phyloP scores from a whole-genome alignment of 2,797 vertebrate species.

The Chelon labrosus region DNA sequence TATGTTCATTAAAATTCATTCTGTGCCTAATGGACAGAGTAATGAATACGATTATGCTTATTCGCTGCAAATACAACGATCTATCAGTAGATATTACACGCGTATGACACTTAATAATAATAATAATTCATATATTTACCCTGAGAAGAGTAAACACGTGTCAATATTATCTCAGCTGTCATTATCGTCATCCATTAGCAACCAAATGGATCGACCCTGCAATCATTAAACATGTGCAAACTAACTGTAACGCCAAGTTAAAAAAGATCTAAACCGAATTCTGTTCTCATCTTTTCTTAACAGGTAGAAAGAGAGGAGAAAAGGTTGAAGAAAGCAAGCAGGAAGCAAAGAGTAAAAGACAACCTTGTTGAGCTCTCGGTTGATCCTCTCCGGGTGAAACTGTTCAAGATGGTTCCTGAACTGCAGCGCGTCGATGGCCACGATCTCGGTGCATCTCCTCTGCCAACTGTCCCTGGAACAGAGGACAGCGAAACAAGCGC shows the following conservation, averaged over 20 bases:
- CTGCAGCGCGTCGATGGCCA: slow-evolving; percentile 93
- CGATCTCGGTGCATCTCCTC: slow-evolving; percentile 92
- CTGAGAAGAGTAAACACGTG: slow-evolving; percentile 30
- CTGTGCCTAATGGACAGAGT: slow-evolving; percentile 33
- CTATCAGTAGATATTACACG: slow-evolving; percentile 32
- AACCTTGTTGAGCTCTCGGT: slow-evolving; percentile 89
- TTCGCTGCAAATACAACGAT: slow-evolving; percentile 31
- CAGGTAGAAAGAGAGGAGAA: neutral
- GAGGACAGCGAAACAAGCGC: neutral
- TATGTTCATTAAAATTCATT: slow-evolving; percentile 43
- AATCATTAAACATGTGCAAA: slow-evolving; percentile 32
- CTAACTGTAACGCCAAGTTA: slow-evolving; percentile 39
- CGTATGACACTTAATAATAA: slow-evolving; percentile 2
- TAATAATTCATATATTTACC: slow-evolving; percentile 46
- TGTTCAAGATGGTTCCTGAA: slow-evolving; percentile 91
- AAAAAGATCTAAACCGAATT: slow-evolving; percentile 16
- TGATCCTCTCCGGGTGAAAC: slow-evolving; percentile 89
- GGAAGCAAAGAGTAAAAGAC: neutral
- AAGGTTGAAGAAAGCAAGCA: neutral
- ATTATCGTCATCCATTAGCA: slow-evolving; percentile 48
- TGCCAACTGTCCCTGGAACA: slow-evolving; percentile 90
- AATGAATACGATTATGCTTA: slow-evolving; percentile 43
- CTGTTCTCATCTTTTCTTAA: neutral
- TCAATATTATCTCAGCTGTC: slow-evolving; percentile 13
- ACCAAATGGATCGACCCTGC: slow-evolving; percentile 5